Evolutionary conservation across 2,113 vertebrate genomes (phyloP), one percentile per base, ranked within the genome.

Genomic region (Amphiprion ocellaris): DNA sequence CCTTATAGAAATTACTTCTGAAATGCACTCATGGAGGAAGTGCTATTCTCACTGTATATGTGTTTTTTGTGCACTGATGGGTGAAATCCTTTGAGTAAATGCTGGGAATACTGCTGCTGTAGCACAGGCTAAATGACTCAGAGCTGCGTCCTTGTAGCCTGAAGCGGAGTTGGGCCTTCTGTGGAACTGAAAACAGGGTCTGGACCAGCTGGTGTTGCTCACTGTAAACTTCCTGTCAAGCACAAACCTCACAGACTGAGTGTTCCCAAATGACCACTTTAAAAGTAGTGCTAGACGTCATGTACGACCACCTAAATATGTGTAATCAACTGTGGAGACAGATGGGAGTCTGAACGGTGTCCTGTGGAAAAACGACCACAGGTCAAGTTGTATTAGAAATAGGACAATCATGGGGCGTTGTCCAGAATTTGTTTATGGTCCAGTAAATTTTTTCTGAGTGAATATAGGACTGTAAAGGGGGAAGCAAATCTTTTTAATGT

Each of bases 211-310:
- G 87, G 64, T 81, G 73, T 65, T 63, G 56, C 86, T 91, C 89
- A 83, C 86, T 69, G 81, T 91, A 88, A 90, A 91, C 80, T 83
- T 90, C 69, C 60, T 61, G 82, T 87, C 80, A 72, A 47, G 71
- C 81, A 55, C 47, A 61, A 85, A 74, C 74, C 80, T 62, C 68
- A 59, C 59, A 70, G 68, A 65, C 69, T 33, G 83, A 86, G 69
- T 24, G 47, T 58, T 87, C 85, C 89, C 88, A 76, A 84, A 90
- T 62, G 83, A 75, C 66, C 68, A 70, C 30, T 92, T 89, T 83
- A 62, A 82, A 82, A 76, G 79, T 67, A 68, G 52, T 0, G 9
- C 23, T 73, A 59, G 68, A 66, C 69, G 60, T 82, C 72, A 74
- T 61, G 26, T 74, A 56, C 39, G 74, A 64, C 46, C 70, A 75